Evolutionary conservation across 2,797 vertebrate genomes (phyloP), one percentile per base, ranked within the genome.

Genomic region (Eurystomus glaucurus): DNA sequence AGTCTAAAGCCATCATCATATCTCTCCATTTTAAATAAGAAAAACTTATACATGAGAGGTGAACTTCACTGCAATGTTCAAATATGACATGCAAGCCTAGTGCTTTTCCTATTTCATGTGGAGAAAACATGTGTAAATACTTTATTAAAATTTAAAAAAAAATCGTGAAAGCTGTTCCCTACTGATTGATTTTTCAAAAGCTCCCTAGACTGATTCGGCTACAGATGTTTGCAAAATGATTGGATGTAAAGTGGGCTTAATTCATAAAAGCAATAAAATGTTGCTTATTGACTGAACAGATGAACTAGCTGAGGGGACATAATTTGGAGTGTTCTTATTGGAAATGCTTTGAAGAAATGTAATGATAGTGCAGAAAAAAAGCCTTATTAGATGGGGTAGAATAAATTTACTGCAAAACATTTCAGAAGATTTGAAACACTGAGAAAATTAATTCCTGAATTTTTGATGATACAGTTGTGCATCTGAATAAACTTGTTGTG

Each of bases 241-340:
- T 97, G 98, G 98, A 96, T 97, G 98, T 97, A 97, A 97, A 98
- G 97, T 96, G 97, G 97, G 97, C 93, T 98, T 98, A 98, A 98
- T 98, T 98, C 98, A 98, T 98, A 98, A 98, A 98, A 98, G 98
- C 98, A 97, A 97, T 98, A 97, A 98, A 98, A 97, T 31, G 97
- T 88, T 96, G 95, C 97, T 98, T 98, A 97, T 97, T 98, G 98
- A 97, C 98, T 97, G 98, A 98, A 91, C 98, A 98, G 98, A 98
- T 98, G 98, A 98, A 95, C 97, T 95, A 98, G 97, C 97, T 98
- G 93, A 97, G 97, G 97, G 97, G 96, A 97, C 94, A 95, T 98
- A 96, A 98, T 98, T 97, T 97, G 97, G 95, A 98, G 97, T 76
- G 97, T 97, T 98, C 98, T 98, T 98, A 97, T 78, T 97, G 96